A percentile compares a stretch with the other conserved stretches of the same genome.
These are phyloP conservation scores for Lepidostoma basale DNA, from an alignment of 1,140 invertebrate species.

Conservation along the genomic window DNA sequence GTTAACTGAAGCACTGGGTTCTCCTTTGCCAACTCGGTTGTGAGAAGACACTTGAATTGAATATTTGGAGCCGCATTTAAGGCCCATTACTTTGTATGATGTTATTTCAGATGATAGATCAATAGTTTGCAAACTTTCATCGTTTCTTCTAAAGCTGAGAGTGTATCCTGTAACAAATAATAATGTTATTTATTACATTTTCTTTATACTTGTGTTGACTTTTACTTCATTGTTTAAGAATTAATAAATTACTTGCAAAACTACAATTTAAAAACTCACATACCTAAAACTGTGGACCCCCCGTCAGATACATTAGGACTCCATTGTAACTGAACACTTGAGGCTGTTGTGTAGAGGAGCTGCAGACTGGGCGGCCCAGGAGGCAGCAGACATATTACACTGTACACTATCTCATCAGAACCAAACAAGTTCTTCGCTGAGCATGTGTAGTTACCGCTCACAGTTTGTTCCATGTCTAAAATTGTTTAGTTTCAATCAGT, in stretches of 20 bases:
- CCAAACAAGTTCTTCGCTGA: slow-evolving; percentile 76
- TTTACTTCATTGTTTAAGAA: too few species aligned
- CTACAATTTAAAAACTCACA: too few species aligned
- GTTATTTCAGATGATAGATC: slow-evolving; percentile 64
- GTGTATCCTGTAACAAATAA: slow-evolving; percentile 60
- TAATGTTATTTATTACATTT: too few species aligned
- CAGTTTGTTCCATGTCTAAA: slow-evolving; percentile 58
- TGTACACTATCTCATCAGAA: slow-evolving; percentile 74
- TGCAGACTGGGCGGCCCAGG: slow-evolving; percentile 68
- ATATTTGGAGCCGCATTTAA: slow-evolving; percentile 71
- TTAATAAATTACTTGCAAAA: too few species aligned
- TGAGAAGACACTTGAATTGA: slow-evolving; percentile 66
- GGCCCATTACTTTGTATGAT: slow-evolving; percentile 66
- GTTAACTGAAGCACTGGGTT: slow-evolving; percentile 63
- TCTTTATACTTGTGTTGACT: too few species aligned
- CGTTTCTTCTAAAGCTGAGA: slow-evolving; percentile 64
- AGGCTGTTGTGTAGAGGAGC: slow-evolving; percentile 65
- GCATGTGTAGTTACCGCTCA: slow-evolving; percentile 80
- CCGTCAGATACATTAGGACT: slow-evolving; percentile 60
- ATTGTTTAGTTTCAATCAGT: neutral
- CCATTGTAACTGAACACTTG: slow-evolving; percentile 64
- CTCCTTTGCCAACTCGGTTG: slow-evolving; percentile 68
- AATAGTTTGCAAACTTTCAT: slow-evolving; percentile 63
- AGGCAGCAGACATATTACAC: slow-evolving; percentile 71
- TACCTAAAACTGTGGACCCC: slow-evolving; percentile 66